phyloP scores from a whole-genome alignment of 2,797 vertebrate species.

The Sebastes oblongus region DNA sequence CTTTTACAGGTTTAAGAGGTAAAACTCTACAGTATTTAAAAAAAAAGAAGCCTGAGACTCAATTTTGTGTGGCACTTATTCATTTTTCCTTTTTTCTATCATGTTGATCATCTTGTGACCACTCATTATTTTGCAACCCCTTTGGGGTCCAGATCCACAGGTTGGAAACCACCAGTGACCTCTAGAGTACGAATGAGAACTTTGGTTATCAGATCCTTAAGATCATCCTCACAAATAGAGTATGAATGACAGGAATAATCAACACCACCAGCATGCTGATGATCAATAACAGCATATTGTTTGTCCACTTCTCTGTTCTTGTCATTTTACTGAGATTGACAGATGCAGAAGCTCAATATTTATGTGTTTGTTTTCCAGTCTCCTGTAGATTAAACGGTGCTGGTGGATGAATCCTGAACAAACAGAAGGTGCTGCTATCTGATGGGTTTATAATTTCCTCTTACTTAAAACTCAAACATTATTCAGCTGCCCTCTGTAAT shows the following conservation, averaged over 20 bases:
- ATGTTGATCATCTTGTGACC: background rate
- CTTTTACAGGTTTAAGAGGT: background rate
- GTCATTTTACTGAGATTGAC: slow-evolving; percentile 48
- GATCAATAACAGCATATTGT: slow-evolving; percentile 29
- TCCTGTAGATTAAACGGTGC: slow-evolving; percentile 75
- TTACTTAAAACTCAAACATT: slow-evolving; percentile 74
- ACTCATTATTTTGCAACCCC: background rate
- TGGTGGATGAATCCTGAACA: slow-evolving; percentile 76
- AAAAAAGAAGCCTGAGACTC: no score
- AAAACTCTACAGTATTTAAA: background rate
- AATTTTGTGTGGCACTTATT: background rate
- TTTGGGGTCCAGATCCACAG: background rate
- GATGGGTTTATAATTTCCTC: slow-evolving; percentile 77
- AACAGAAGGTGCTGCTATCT: slow-evolving; percentile 77
- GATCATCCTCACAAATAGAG: background rate
- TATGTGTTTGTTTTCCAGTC: slow-evolving; percentile 76
- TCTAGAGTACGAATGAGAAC: background rate
- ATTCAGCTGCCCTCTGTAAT: slow-evolving; percentile 68
- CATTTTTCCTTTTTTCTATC: background rate
- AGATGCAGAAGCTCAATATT: slow-evolving; percentile 82
- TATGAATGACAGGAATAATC: background rate
- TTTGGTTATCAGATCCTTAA: background rate
- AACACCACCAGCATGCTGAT: background rate
- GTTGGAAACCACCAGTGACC: background rate
- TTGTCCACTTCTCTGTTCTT: slow-evolving; percentile 2